These are phyloP conservation scores for Centropus bengalensis DNA, from an alignment of 2,113 vertebrate genomes.

Conservation along the genomic window DNA sequence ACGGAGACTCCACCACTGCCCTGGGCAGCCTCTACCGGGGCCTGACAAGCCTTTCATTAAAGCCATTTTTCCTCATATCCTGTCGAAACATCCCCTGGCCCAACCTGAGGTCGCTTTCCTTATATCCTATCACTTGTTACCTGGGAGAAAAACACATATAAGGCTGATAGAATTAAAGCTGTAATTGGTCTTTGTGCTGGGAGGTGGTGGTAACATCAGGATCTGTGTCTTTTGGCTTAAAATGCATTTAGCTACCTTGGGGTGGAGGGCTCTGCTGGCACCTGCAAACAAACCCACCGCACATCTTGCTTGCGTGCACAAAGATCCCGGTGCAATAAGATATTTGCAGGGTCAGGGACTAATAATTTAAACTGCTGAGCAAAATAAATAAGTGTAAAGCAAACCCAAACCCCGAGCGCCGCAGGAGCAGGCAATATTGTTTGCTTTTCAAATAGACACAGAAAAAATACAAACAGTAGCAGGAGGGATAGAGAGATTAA, in stretches of 20 bases:
- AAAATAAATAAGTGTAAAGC: constrained; percentile 24
- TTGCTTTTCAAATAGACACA: constrained; percentile 71
- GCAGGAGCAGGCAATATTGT: constrained; percentile 39
- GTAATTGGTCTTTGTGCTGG: neutral
- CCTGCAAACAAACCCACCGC: neutral
- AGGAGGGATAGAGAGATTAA: constrained; percentile 61
- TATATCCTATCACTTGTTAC: too few relatives aligned
- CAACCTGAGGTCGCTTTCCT: too few relatives aligned
- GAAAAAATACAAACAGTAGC: constrained; percentile 64
- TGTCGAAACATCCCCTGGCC: too few relatives aligned
- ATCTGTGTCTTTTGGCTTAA: neutral
- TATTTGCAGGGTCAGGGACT: constrained; percentile 14
- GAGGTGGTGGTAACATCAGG: too few relatives aligned
- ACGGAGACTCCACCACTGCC: too few relatives aligned
- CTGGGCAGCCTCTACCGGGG: too few relatives aligned
- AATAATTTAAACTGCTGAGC: constrained; percentile 48
- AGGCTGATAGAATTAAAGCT: neutral
- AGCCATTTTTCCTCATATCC: too few relatives aligned
- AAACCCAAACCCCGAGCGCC: neutral
- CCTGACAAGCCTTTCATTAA: too few relatives aligned
- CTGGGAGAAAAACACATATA: too few relatives aligned
- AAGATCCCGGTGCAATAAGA: neutral
- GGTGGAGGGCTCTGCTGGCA: neutral
- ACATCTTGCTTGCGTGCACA: neutral
- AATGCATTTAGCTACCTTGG: neutral